These are phyloP conservation scores for Pipra filicauda DNA, from an alignment of 2,113 vertebrate species.

Conservation along the genomic window DNA sequence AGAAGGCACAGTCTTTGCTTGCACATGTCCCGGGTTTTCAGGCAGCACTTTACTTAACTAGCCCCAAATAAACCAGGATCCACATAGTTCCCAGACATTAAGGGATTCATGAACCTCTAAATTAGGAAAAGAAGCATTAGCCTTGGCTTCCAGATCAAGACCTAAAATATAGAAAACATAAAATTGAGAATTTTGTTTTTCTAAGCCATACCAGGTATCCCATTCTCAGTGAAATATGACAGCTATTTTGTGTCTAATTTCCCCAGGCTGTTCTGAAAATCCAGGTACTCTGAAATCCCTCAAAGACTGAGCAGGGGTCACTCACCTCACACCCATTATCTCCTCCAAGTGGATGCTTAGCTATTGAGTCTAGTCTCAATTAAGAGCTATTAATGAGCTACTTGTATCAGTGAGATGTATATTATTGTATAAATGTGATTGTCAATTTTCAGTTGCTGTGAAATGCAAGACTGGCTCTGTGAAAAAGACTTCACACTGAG, in stretches of 20 bases:
- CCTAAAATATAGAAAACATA: background rate
- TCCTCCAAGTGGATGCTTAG: background rate
- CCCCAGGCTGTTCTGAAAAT: constrained; percentile 19
- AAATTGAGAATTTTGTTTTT: background rate
- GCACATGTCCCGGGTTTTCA: background rate
- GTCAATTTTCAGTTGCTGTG: constrained; percentile 16
- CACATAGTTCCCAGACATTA: background rate
- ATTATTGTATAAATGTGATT: background rate
- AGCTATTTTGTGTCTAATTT: constrained; percentile 15
- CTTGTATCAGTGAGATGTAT: background rate
- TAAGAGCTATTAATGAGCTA: constrained; percentile 52
- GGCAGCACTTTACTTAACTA: background rate
- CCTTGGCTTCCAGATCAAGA: background rate
- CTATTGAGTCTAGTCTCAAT: constrained; percentile 21
- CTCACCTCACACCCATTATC: constrained; percentile 31
- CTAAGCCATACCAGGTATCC: background rate
- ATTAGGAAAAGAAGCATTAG: background rate
- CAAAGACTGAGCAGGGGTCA: constrained; percentile 1
- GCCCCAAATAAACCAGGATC: background rate
- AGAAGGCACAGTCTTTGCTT: background rate
- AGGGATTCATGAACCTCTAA: background rate
- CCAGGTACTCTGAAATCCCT: background rate
- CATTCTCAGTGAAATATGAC: background rate
- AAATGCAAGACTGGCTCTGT: background rate
- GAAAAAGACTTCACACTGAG: background rate